phyloP scores from a whole-genome alignment of 2,888 invertebrate species.

The Linyphia triangularis region DNA sequence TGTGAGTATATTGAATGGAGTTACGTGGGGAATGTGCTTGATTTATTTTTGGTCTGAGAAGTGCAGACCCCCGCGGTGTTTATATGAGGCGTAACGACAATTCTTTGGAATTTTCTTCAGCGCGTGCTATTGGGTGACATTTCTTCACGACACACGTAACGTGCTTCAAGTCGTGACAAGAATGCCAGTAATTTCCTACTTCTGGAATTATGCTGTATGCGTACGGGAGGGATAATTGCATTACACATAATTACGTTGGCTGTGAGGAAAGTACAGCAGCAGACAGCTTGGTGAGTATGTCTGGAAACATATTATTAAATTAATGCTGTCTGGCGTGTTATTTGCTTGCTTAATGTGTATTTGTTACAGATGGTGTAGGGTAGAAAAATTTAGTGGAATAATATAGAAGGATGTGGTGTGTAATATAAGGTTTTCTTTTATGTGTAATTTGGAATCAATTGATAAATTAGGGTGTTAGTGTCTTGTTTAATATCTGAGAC shows the following conservation, averaged over 20 bases:
- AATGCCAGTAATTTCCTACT: neutral
- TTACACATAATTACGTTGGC: neutral
- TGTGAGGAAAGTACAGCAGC: neutral
- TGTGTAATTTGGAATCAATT: no score
- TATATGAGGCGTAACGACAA: neutral
- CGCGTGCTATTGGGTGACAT: neutral
- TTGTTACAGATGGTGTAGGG: neutral
- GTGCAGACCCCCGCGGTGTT: neutral
- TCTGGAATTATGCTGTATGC: neutral
- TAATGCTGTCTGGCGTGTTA: neutral
- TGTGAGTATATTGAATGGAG: neutral
- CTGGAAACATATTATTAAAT: neutral
- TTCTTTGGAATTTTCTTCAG: neutral
- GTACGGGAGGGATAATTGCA: neutral
- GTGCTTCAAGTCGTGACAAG: neutral
- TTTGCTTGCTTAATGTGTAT: neutral
- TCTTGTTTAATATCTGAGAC: no score
- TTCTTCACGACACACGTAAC: neutral
- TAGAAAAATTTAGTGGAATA: neutral
- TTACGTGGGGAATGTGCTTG: neutral
- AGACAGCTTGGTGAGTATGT: neutral
- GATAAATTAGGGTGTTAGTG: no score
- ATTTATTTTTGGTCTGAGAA: neutral
- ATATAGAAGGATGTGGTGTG: no score
- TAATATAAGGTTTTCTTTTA: no score